Conservation (phyloP, 2,888 invertebrate species). For the Punctoribates punctum region DNA sequence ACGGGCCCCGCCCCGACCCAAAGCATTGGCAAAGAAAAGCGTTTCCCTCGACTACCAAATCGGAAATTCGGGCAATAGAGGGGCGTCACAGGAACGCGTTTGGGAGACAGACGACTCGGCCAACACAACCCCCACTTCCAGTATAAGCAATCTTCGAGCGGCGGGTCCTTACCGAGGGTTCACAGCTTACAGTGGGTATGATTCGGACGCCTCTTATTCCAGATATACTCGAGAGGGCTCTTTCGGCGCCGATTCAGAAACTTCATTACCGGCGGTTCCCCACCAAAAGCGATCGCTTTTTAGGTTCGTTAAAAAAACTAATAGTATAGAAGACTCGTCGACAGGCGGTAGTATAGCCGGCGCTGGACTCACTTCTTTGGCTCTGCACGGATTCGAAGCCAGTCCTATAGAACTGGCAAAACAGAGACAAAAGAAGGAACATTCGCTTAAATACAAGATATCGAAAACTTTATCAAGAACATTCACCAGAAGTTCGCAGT, state of each 20-base stretch:
- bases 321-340: constrained; percentile 68
- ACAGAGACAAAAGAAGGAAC: constrained; percentile 47
- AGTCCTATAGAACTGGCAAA: constrained; percentile 43
- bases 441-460: constrained; percentile 49
- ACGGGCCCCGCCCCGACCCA: constrained; percentile 48
- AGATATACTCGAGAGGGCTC: constrained; percentile 41
- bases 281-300: constrained; percentile 55
- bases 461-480: constrained; percentile 49
- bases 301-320: constrained; percentile 73
- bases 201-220: constrained; percentile 46
- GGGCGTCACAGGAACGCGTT: constrained; percentile 61
- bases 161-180: constrained; percentile 35
- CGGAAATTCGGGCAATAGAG: constrained; percentile 51
- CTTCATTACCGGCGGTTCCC: constrained; percentile 60
- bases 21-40: constrained; percentile 63
- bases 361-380: constrained; percentile 24
- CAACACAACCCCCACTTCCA: constrained; percentile 47
- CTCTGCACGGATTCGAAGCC: constrained; percentile 39
- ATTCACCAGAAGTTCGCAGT: constrained; percentile 46
- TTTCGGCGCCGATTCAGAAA: constrained; percentile 42
- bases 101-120: constrained; percentile 69
- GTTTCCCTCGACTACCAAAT: constrained; percentile 67
- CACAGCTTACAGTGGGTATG: constrained; percentile 45
- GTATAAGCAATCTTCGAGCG: constrained; percentile 44
- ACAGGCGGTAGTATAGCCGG: constrained; percentile 46